Evolutionary conservation across 2,888 invertebrate genomes (phyloP).

Genomic region (Zhengitettix transpicula): DNA sequence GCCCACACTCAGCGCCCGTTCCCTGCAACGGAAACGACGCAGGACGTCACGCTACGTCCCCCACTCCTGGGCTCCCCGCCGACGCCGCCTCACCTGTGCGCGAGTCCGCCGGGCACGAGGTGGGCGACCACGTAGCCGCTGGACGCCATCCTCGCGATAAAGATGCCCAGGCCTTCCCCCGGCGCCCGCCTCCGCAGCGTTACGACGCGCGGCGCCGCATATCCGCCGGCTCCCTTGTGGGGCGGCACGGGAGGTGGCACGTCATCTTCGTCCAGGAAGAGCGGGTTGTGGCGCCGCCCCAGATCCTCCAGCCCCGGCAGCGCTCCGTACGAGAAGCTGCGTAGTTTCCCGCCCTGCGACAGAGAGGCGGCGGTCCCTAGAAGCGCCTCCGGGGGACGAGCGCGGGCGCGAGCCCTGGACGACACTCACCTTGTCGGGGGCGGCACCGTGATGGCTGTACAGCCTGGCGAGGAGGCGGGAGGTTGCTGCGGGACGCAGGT

Average conservation of each 20-base stretch:
- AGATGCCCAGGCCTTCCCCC: conserved; percentile 51
- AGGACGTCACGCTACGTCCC: conserved; percentile 45
- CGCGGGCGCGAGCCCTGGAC: background rate
- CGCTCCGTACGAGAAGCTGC: conserved; percentile 60
- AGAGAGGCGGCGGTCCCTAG: conserved; percentile 47
- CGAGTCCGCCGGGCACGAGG: conserved; percentile 50
- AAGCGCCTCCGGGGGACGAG: conserved; percentile 17
- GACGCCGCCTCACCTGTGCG: conserved; percentile 37
- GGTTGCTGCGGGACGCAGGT: conserved; percentile 45
- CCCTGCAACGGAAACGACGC: conserved; percentile 21
- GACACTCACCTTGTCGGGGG: background rate
- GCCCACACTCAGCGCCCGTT: conserved; percentile 46
- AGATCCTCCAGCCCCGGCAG: conserved; percentile 55
- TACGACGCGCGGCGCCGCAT: conserved; percentile 35
- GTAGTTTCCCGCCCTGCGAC: conserved; percentile 43
- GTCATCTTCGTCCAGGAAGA: conserved; percentile 38
- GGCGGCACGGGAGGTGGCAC: conserved; percentile 29
- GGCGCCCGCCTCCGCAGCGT: conserved; percentile 37
- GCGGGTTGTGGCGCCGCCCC: conserved; percentile 35
- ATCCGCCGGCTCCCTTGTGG: conserved; percentile 23
- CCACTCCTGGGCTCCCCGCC: conserved; percentile 31
- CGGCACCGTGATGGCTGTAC: conserved; percentile 29
- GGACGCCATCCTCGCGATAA: conserved; percentile 48
- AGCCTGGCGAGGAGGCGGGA: conserved; percentile 50
- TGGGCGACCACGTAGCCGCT: conserved; percentile 53